A percentile compares a stretch with the other conserved stretches of the same genome.
phyloP scores from a whole-genome alignment of 2,113 vertebrate species.

The Brienomyrus longianalis region DNA sequence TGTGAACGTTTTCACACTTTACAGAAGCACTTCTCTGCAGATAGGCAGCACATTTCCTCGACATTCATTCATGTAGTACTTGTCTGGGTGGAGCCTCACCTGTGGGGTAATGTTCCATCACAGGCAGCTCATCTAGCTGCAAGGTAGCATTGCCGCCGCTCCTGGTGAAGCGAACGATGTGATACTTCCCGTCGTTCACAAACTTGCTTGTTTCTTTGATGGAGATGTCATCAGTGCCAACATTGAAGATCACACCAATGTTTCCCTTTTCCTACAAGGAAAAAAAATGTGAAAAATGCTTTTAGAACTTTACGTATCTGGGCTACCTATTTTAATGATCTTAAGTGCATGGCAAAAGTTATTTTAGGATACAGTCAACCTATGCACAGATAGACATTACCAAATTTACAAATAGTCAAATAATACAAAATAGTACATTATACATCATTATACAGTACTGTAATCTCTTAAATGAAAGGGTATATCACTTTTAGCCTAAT shows the following conservation, averaged over 20 bases:
- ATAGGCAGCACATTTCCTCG: not conserved
- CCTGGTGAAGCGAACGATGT: slow-evolving; percentile 92
- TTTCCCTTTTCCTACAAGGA: slow-evolving; percentile 87
- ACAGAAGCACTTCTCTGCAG: slow-evolving; percentile 18
- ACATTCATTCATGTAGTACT: not conserved
- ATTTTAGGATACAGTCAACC: not conserved
- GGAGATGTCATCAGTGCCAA: slow-evolving; percentile 96
- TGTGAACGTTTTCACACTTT: slow-evolving; percentile 30
- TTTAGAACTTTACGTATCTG: not conserved
- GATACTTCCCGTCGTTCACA: slow-evolving; percentile 98
- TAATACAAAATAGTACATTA: too few species aligned
- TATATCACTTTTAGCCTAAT: too few species aligned
- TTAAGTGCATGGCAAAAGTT: not conserved
- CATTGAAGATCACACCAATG: slow-evolving; percentile 97
- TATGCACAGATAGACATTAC: too few species aligned
- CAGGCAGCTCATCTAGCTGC: slow-evolving; percentile 93
- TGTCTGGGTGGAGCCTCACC: slow-evolving; percentile 62
- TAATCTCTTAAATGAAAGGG: too few species aligned
- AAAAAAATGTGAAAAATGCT: not conserved
- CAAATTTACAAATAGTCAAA: too few species aligned
- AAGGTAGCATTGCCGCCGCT: slow-evolving; percentile 97
- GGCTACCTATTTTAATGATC: not conserved
- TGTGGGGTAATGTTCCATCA: slow-evolving; percentile 97
- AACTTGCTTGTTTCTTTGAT: slow-evolving; percentile 97
- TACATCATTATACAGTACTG: too few species aligned